Percentiles rank a stretch among this genome's conserved stretches.
Conservation (phyloP, 2,888 invertebrate species). For the Eumacrocentrus americanus region DNA sequence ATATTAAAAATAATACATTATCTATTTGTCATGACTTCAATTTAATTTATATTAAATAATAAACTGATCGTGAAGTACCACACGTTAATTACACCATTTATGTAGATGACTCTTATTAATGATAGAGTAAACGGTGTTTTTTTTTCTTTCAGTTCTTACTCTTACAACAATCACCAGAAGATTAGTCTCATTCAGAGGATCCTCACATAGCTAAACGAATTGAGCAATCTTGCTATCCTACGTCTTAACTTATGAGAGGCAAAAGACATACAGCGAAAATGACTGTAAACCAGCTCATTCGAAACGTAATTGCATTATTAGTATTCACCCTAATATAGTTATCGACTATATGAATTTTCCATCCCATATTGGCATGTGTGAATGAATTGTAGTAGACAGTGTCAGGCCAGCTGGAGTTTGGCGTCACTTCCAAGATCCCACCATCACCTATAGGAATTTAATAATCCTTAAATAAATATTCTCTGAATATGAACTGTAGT, state of each 20-base stretch:
- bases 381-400: slow-evolving; percentile 92
- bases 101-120: too few species aligned
- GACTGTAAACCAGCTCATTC: slow-evolving; percentile 35
- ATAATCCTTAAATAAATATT: background rate
- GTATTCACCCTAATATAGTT: slow-evolving; percentile 64
- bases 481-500: too few species aligned
- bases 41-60: background rate
- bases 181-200: too few species aligned
- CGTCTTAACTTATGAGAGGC: slow-evolving; percentile 32
- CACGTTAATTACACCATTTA: background rate
- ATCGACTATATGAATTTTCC: slow-evolving; percentile 90
- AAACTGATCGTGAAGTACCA: too few species aligned
- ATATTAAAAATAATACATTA: background rate
- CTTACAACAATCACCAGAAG: background rate
- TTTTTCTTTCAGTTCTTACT: too few species aligned
- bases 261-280: slow-evolving; percentile 37
- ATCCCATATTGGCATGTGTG: slow-evolving; percentile 93
- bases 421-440: slow-evolving; percentile 78
- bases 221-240: slow-evolving; percentile 35
- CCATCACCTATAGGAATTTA: slow-evolving; percentile 65
- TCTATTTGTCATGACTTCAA: background rate
- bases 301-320: slow-evolving; percentile 36
- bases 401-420: slow-evolving; percentile 91
- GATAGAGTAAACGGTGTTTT: too few species aligned
- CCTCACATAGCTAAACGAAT: slow-evolving; percentile 20